Evolutionary conservation across 1,140 invertebrate genomes (phyloP), one percentile per base, ranked within the genome.

Genomic region (Diorhabda carinulata): DNA sequence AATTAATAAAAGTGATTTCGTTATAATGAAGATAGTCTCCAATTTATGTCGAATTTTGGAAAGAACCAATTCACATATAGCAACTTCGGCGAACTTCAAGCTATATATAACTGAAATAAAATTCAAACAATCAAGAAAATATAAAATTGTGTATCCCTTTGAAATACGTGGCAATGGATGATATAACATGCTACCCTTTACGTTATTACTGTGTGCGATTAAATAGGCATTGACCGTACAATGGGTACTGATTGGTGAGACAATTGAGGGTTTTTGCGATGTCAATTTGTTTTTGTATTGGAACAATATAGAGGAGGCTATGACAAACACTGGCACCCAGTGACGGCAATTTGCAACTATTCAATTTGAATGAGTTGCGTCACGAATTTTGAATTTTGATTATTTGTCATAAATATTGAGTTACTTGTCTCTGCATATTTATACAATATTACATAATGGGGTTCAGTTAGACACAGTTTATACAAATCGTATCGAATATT

Each of bases 201-300:
- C 73, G 69, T 62, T 68, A 69, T 72, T 72, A 61, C 68, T 52
- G 47, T 52, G 47, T 52, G 61, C 72, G 73, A 77, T 78, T 78
- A 79, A 79, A 78, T 72, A 77, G 72, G 72, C 77, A 79, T 79
- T 78, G 72, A 77, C 52, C 57, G 60, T 57, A 80, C 79, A 80
- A 80, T 79, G 73, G 71, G 52, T 66, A 66, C 72, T 80, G 79
- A 80, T 80, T 80, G 79, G 75, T 80, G 78, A 80, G 79, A 80
- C 78, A 80, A 80, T 80, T 73, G 76, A 70, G 70, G 74, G 76
- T 79, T 80, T 80, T 80, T 79, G 78, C 73, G 71, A 78, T 78
- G 79, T 79, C 79, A 80, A 80, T 80, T 80, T 78, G 78, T 78
- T 80, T 80, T 80, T 80, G 78, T 79, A 72, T 73, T 57, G 57